These are phyloP conservation scores for Phalanger gymnotis DNA, from an alignment of 2,797 vertebrate genomes.

Conservation along the genomic window DNA sequence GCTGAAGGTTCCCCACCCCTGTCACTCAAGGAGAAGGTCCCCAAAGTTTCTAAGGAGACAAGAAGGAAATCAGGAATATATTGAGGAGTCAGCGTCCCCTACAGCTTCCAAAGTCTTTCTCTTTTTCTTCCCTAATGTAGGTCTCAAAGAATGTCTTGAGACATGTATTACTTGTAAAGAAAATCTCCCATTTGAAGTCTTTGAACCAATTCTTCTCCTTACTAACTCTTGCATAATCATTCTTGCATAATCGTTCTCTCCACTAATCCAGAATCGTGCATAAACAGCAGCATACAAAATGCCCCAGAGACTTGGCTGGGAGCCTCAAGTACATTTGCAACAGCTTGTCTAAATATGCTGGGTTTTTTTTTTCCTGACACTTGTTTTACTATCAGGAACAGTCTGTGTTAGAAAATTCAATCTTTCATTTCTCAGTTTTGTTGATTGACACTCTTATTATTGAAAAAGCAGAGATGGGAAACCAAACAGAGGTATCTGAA, in stretches of 20 bases:
- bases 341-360: background rate
- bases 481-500: background rate
- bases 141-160: background rate
- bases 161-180: background rate
- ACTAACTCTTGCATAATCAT: background rate
- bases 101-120: background rate
- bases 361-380: background rate
- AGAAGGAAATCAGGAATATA: background rate
- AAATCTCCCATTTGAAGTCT: background rate
- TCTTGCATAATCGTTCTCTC: no score
- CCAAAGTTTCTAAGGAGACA: background rate
- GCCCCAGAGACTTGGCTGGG: background rate
- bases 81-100: no score
- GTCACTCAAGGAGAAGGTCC: background rate
- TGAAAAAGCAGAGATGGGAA: background rate
- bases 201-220: background rate
- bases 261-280: background rate
- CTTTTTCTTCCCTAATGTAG: background rate
- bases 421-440: background rate
- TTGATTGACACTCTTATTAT: background rate
- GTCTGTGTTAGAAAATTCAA: background rate
- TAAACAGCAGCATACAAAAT: background rate
- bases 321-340: background rate
- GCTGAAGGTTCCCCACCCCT: no score
- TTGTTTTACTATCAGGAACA: background rate